Base-by-base conservation (phyloP, 2,888 invertebrate genomes). In the Agriotes lineatus region DNA sequence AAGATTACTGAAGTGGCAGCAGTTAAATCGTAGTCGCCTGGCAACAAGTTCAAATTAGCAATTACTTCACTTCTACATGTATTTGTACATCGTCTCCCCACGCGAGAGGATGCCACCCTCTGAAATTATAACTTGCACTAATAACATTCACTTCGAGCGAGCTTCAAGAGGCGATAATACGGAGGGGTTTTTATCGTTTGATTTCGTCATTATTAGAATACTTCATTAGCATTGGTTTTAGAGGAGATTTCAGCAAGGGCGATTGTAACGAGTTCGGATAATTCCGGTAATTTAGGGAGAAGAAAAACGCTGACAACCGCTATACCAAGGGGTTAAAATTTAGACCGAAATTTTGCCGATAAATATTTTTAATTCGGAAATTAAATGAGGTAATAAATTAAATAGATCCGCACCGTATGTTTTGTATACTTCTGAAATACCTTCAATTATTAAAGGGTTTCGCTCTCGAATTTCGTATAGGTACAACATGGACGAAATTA, bases 21-120 rank as follows among this genome's bases (percentile, higher is more conserved):
- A 76, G 75, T 77, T 78, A 80, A 80, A 80, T 81, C 81, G 77
- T 76, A 79, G 81, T 81, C 79, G 81, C 80, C 80, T 81, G 76
- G 77, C 76, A 78, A 81, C 80, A 81, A 79, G 81, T 80, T 72
- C 79, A 79, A 82, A 82, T 82, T 82, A 82, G 81, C 81, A 82
- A 82, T 82, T 81, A 82, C 77, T 75, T 77, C 81, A 79, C 81
- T 81, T 82, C 77, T 79, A 75, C 77, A 75, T 77, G 74, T 77
- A 79, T 79, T 79, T 79, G 77, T 76, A 78, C 76, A 80, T 77
- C 78, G 74, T 75, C 77, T 74, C 78, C 77, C 77, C 74, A 70
- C 56, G 69, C 22, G 39, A 67, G 50, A 25, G 48, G 59, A 61
- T 16, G 58, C 18, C 39, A 39, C 61, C 61, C 61, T 64, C 20